Evolutionary conservation across 2,113 vertebrate genomes (phyloP), one percentile per base, ranked within the genome.

Genomic region (Dermatemys mawii): DNA sequence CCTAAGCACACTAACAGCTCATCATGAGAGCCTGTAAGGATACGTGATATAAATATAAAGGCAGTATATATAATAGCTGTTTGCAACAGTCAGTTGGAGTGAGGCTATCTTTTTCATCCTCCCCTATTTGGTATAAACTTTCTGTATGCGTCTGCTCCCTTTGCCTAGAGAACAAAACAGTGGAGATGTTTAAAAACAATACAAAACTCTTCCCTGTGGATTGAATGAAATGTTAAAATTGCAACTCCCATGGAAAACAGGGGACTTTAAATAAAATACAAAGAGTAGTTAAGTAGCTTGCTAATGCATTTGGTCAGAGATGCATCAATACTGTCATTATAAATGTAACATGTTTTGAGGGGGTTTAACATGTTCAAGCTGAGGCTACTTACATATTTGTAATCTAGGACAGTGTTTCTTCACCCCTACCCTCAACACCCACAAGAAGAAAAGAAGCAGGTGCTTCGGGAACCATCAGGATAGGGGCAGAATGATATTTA

Each of bases 261-360:
- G 57, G 41, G 41, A 32, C 35, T 0, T 0, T n/a, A 32, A 70
- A 87, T 0, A 53, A 63, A 70, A n/a, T 83, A 85, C 46, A 27
- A 16, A 29, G 54, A 81, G 19, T 84, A 53, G n/a, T 49, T 5
- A 1, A 7, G 63, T 80, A 89, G 46, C 55, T 78, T 13, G 51
- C 60, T 53, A 95, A 79, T 14, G 1, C 11, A 2, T 87, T 55
- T 81, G 41, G 38, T 78, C 57, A 87, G 50, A 49, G 22, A 16
- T 51, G 32, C 54, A 12, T 89, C 63, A 60, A 35, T 0, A 0
- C 48, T 81, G 48, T 50, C 83, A n/a, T 57, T 70, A 57, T n/a
- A 53, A 26, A 22, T 57, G 44, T 63, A 26, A 51, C 4, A 78
- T 5, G 14, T 81, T 86, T 81, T 21, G n/a, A 49, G 50, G 73